Evolutionary conservation across 2,113 vertebrate genomes (phyloP).

Genomic region (Nesoenas mayeri): DNA sequence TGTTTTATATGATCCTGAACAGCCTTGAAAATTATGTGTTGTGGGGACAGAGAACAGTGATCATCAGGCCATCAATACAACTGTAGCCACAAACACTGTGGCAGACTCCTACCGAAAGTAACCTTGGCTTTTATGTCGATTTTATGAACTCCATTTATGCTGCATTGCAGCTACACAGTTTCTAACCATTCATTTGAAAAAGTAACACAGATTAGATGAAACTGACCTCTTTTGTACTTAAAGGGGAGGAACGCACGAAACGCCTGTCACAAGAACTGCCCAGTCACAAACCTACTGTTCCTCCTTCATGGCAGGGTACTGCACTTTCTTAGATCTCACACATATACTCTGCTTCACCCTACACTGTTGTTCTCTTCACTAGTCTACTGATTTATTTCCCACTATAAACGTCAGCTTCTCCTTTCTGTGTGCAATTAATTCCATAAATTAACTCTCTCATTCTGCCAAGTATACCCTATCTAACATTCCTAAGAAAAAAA

Average conservation of each 20-base stretch:
- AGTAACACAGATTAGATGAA: not conserved
- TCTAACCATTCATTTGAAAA: not conserved
- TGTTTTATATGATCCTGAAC: not conserved
- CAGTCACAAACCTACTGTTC: not conserved
- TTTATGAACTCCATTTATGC: not conserved
- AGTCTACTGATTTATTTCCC: not conserved
- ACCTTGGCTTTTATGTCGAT: not conserved
- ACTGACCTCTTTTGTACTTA: not conserved
- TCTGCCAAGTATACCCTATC: not conserved
- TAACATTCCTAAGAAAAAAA: not conserved
- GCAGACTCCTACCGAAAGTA: not conserved
- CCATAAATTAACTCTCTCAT: not conserved
- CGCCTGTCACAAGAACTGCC: not conserved
- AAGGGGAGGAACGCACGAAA: not conserved
- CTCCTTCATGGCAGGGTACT: not conserved
- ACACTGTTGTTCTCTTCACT: not conserved
- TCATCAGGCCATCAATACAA: not conserved
- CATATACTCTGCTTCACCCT: not conserved
- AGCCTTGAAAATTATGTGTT: not conserved
- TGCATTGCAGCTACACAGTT: not conserved
- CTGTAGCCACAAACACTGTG: not conserved
- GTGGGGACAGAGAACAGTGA: not conserved
- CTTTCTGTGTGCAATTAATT: not conserved
- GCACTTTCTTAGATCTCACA: not conserved
- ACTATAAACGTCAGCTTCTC: not conserved